These are phyloP conservation scores for Rallus crepitans DNA, from an alignment of 2,797 vertebrate species.

Conservation along the genomic window DNA sequence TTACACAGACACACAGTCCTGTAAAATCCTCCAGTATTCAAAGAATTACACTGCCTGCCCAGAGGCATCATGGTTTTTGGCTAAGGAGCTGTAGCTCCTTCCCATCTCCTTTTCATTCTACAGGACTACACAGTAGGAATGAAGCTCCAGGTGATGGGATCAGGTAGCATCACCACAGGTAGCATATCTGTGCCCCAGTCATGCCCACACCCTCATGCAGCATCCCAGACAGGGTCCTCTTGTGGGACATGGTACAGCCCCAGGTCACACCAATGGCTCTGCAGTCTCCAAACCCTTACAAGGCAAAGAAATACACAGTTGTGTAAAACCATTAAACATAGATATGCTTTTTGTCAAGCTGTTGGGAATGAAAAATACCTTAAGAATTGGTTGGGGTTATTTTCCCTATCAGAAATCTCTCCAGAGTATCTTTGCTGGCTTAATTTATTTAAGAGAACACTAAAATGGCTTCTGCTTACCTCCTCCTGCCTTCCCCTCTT, in stretches of 20 bases:
- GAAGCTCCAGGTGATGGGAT: not conserved
- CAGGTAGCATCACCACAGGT: not conserved
- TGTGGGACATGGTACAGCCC: not conserved
- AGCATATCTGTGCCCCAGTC: not conserved
- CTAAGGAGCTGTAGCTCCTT: not conserved
- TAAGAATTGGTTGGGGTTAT: not conserved
- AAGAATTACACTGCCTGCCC: not conserved
- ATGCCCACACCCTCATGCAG: accelerated
- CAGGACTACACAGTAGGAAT: not conserved
- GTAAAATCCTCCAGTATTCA: not conserved
- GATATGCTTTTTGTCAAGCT: constrained; percentile 23
- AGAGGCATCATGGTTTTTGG: not conserved
- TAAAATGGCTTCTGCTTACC: constrained; percentile 35
- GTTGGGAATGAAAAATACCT: constrained; percentile 32
- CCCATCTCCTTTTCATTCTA: not conserved
- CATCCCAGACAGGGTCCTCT: not conserved
- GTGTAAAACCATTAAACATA: not conserved
- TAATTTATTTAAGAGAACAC: constrained; percentile 38
- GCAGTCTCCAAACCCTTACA: not conserved
- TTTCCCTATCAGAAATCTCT: not conserved
- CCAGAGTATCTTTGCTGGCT: not conserved
- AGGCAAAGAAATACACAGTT: not conserved
- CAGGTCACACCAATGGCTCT: not conserved
- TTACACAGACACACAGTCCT: not conserved
- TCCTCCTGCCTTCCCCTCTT: not conserved